Evolutionary conservation across 2,113 vertebrate genomes (phyloP), one percentile per base, ranked within the genome.

Genomic region (Euleptes europaea): DNA sequence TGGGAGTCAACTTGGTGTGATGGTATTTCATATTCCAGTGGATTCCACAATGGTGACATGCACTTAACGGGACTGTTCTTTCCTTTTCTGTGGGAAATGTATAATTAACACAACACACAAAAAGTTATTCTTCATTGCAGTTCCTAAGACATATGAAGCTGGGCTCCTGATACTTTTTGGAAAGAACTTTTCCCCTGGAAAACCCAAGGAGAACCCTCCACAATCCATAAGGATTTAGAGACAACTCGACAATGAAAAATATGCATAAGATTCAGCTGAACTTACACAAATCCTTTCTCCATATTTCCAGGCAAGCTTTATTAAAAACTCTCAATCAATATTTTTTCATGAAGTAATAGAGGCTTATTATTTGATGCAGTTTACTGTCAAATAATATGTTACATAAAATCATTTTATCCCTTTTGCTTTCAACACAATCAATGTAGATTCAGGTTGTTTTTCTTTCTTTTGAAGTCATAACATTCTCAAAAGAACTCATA

Each of bases 401-500:
- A 47, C 44, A 47, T 47, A 47, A 47, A n/a, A n/a, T n/a, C 44
- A 47, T 47, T 47, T 47, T 47, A 47, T 47, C 10, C 44, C 44
- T 84, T 51, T 47, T 76, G 1, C 66, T 83, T 70, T 47, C 81
- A 69, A 47, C 78, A 78, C 74, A 75, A 83, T 4, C 3, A 10
- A 47, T 47, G 44, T 75, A 40, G 13, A 19, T 75, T 83, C 3
- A 72, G 47, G 14, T 35, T 5, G 17, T 3, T 76, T 21, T 60
- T 60, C 31, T 28, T 23, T 13, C 31, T 28, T 23, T 13, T 3
- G 0, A 14, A 72, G 17, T 78, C 82, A 60, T 71, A 3, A 51
- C 35, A 31, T 0, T 0, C 42, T 17, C 69, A 26, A 31, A 0
- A 0, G 0, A 5, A 28, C 66, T 80, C 0, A 0, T 19, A 23